phyloP scores from a whole-genome alignment of 92 coral and sea anemone genomes.

The Palythoa grandiflora region DNA sequence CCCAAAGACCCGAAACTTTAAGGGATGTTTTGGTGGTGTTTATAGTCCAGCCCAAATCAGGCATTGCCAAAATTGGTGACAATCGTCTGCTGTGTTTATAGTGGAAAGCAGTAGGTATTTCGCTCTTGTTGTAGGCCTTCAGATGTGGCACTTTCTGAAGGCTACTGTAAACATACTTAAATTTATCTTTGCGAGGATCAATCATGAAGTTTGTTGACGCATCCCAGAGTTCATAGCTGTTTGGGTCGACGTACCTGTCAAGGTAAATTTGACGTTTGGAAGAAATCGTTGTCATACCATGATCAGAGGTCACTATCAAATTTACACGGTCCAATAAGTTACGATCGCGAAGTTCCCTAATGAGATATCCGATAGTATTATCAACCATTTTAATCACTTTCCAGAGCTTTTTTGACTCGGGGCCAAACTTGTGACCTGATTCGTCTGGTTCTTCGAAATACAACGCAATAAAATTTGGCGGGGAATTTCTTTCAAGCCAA shows the following conservation, averaged over 20 bases:
- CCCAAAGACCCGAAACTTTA: slow-evolving; percentile 24
- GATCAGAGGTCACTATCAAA: slow-evolving; percentile 85
- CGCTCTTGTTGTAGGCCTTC: slow-evolving; percentile 74
- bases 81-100: slow-evolving; percentile 72
- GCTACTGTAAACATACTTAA: slow-evolving; percentile 55
- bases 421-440: slow-evolving; percentile 76
- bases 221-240: slow-evolving; percentile 81
- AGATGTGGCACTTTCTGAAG: slow-evolving; percentile 75
- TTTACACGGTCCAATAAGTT: slow-evolving; percentile 73
- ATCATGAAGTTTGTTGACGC: slow-evolving; percentile 76
- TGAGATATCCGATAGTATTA: slow-evolving; percentile 70
- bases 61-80: slow-evolving; percentile 72
- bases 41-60: slow-evolving; percentile 90
- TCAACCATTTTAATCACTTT: slow-evolving; percentile 71
- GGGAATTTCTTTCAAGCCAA: slow-evolving; percentile 76
- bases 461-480: slow-evolving; percentile 89
- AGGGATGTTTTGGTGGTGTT: slow-evolving; percentile 53
- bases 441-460: slow-evolving; percentile 92
- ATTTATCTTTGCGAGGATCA: slow-evolving; percentile 72
- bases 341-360: slow-evolving; percentile 56
- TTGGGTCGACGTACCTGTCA: slow-evolving; percentile 71
- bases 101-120: slow-evolving; percentile 76
- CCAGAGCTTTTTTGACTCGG: slow-evolving; percentile 68
- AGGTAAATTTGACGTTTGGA: slow-evolving; percentile 65
- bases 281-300: slow-evolving; percentile 90